Base-by-base conservation (phyloP, 2,888 invertebrate genomes). In the Aphrophora alni region DNA sequence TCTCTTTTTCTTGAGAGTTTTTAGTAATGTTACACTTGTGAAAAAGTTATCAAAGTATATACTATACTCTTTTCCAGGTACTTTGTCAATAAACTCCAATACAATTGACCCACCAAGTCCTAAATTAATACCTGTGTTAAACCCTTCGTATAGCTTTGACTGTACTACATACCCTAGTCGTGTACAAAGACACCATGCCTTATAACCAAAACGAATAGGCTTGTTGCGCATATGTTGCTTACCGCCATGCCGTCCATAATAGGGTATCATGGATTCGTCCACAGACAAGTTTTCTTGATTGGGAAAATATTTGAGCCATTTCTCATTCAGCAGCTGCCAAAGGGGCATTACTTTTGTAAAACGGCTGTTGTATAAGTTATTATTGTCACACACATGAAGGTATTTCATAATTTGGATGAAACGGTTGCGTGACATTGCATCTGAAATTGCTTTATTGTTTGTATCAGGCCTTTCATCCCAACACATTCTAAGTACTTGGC, bases 381-480 rank as follows among this genome's bases (percentile, higher is more conserved):
- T 44, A 26, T 80, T 80, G 51, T 80, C 80, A 76, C 80, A 80
- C 1, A 76, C 75, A 38, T 75, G 80, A 38, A 80, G 51, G 26
- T 72, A 80, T 75, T 70, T 75, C 75, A 77, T 33, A 10, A 69
- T 27, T 28, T 69, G 12, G n/a, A 1, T 21, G 24, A 21, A 69
- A 14, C 69, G 7, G 17, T 69, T 69, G 26, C n/a, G 28, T 0
- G 74, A 59, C 75, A 68, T 79, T 17, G 79, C 75, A 33, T 79
- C 68, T 21, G 33, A 14, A 1, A 79, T 59, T 59, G 79, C 38
- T 38, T 74, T 25, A 33, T 79, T 79, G 38, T 79, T 51, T 14
- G 72, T 28, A 73, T 79, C 78, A 74, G 78, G 73, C 51, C 74
- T 79, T 28, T 79, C 51, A 28, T 79, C 79, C 79, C 79, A 79